Evolutionary conservation across 2,797 vertebrate species (phyloP), one percentile per base, ranked within the genome.

Genomic region (Saguinus oedipus): DNA sequence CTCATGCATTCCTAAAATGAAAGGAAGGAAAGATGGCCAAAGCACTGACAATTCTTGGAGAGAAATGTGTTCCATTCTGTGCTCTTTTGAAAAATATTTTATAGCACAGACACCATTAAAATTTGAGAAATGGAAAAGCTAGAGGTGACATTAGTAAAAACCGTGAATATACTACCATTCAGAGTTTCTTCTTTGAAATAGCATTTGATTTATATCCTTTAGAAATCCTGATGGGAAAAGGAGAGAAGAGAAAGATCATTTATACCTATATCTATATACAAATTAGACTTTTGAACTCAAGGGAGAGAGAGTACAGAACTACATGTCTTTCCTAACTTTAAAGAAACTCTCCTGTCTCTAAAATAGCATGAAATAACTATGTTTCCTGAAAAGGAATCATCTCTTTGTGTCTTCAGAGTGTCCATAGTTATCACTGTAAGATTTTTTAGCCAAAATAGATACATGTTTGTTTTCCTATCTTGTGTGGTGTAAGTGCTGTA

Each of bases 111-210:
- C 36, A 80, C 33, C 39, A 93, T 97, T 96, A 96, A 94, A 64
- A 96, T 95, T 96, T 79, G 81, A 94, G 86, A 92, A 94, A 92
- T 76, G 44, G 89, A 81, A 95, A 96, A 96, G 74, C n/a, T 55
- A 91, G 93, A 92, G 93, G 93, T 96, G 95, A 97, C 93, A 90
- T 74, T 84, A 83, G 75, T 50, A 94, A 93, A 97, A 20, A 39
- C 82, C 44, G 80, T 75, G 87, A 79, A 46, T 80, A 42, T 61
- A 24, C 70, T 85, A 36, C 72, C 48, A 50, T 86, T 90, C 93
- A 93, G 57, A 96, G 68, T 57, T 86, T 57, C 36, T 92, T 81
- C 53, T 93, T 81, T 96, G 82, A 90, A 95, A 84, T 27, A 61
- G 55, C 27, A n/a, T 78, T 83, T 90, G 24, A 83, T 89, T 96